phyloP scores from a whole-genome alignment of 2,888 invertebrate species.

The Candidula unifasciata region DNA sequence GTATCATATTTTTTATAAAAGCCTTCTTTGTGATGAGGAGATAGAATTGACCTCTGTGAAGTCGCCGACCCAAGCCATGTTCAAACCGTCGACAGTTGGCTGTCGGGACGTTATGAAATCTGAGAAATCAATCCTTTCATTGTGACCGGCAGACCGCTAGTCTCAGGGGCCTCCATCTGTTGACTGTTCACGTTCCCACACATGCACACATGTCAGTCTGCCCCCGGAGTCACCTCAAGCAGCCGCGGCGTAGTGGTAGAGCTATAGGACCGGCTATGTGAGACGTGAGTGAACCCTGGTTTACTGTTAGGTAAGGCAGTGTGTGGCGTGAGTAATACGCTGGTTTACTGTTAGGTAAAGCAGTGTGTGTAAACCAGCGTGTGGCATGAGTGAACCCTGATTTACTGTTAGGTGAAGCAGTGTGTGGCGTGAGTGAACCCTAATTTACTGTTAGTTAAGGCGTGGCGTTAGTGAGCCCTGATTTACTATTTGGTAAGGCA shows the following conservation, averaged over 20 bases:
- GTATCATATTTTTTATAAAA: conserved; percentile 16
- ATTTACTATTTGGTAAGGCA: no score
- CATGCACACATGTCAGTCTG: conserved; percentile 18
- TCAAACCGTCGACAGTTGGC: conserved; percentile 15
- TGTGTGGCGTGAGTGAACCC: no score
- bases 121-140: conserved; percentile 37
- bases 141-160: not conserved
- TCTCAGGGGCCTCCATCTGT: conserved; percentile 22
- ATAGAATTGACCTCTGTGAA: not conserved
- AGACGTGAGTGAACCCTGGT: not conserved
- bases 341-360: no score
- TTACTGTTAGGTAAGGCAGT: not conserved
- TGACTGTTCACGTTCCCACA: conserved; percentile 26
- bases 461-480: no score
- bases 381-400: no score
- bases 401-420: no score
- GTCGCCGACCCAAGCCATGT: not conserved
- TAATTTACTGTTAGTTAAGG: no score
- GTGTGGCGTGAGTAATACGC: no score
- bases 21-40: not conserved
- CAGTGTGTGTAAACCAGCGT: not conserved
- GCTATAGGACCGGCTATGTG: not conserved
- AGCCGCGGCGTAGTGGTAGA: not conserved
- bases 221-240: not conserved
- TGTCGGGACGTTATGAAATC: conserved; percentile 26